A percentile compares a stretch with the other conserved stretches of the same genome.
These are phyloP conservation scores for Bergia sp. DNA, from an alignment of 92 coral and sea anemone species.

Conservation along the genomic window DNA sequence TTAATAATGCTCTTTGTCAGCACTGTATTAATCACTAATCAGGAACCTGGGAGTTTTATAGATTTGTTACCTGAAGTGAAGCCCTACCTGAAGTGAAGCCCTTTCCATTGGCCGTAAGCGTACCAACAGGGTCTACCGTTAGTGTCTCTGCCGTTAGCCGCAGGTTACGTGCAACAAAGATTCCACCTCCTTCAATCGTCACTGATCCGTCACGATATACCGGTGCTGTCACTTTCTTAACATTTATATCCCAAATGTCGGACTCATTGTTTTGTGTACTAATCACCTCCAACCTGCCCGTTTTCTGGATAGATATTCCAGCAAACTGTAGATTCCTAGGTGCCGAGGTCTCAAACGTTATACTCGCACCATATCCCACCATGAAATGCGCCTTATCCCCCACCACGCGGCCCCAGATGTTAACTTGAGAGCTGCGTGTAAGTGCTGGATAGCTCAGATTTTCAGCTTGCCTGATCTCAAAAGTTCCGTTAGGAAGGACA, in stretches of 20 bases:
- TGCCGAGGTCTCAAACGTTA: conserved; percentile 59
- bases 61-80: conserved; percentile 51
- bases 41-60: no score
- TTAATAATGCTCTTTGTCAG: no score
- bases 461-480: conserved; percentile 69
- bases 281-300: conserved; percentile 59
- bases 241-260: conserved; percentile 65
- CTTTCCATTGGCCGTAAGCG: conserved; percentile 63
- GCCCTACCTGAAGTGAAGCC: conserved; percentile 71
- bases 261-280: conserved; percentile 62
- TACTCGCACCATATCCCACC: conserved; percentile 71
- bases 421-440: conserved; percentile 64
- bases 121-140: conserved; percentile 64
- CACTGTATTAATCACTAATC: no score
- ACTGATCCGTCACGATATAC: conserved; percentile 70
- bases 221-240: conserved; percentile 60
- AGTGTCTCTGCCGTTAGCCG: conserved; percentile 57
- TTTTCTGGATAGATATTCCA: conserved; percentile 74
- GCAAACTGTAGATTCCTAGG: conserved; percentile 67
- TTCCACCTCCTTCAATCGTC: conserved; percentile 71
- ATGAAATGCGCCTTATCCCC: conserved; percentile 67
- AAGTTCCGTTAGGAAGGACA: conserved; percentile 75
- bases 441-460: conserved; percentile 59
- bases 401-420: conserved; percentile 70
- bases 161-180: conserved; percentile 61